Evolutionary conservation across 1,140 invertebrate genomes (phyloP).

Genomic region (Drosophila varians): DNA sequence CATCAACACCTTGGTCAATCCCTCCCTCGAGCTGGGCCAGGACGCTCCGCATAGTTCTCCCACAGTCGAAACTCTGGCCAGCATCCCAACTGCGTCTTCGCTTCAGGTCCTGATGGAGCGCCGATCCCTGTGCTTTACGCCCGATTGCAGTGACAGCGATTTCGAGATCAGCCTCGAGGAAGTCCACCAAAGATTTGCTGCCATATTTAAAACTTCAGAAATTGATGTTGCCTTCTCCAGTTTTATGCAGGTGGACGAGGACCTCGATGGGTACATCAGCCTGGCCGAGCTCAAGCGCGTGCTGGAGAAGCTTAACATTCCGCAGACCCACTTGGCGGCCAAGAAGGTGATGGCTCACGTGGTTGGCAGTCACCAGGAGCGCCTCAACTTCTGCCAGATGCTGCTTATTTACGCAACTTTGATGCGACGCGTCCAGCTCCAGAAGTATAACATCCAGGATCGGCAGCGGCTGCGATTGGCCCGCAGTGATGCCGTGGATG

Average conservation of each 20-base stretch:
- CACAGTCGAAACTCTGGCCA: background rate
- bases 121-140: background rate
- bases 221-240: conserved; percentile 23
- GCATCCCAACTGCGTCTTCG: background rate
- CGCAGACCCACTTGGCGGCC: conserved; percentile 53
- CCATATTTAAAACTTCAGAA: conserved; percentile 32
- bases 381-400: conserved; percentile 46
- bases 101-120: conserved; percentile 36
- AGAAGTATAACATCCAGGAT: background rate
- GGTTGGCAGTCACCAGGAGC: background rate
- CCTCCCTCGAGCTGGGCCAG: background rate
- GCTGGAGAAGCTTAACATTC: conserved; percentile 48
- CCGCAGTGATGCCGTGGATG: conserved; percentile 14
- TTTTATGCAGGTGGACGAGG: conserved; percentile 34
- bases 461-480: background rate
- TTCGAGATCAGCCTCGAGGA: conserved; percentile 11
- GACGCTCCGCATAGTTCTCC: background rate
- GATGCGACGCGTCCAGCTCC: conserved; percentile 3
- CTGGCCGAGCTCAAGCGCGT: conserved; percentile 39
- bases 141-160: conserved; percentile 19
- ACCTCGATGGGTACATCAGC: conserved; percentile 39
- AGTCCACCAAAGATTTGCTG: background rate
- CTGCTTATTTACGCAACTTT: conserved; percentile 35
- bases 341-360: conserved; percentile 42
- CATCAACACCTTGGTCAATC: background rate